A percentile compares a stretch with the other conserved stretches of the same genome.
phyloP scores from a whole-genome alignment of 2,888 invertebrate species.

The Phorcus lineatus region DNA sequence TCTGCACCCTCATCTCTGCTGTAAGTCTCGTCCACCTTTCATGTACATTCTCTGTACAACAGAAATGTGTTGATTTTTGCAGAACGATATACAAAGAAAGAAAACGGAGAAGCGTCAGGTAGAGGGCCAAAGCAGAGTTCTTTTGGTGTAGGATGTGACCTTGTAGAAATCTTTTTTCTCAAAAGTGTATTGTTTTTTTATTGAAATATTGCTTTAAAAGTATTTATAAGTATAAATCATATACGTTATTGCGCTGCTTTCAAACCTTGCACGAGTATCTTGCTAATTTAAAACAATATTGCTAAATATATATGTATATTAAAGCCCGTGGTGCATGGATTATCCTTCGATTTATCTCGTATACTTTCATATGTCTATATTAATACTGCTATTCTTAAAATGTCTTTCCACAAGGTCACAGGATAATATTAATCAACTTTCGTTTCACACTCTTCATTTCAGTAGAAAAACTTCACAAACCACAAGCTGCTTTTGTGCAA shows the following conservation, averaged over 20 bases:
- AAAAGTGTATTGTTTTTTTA: background rate
- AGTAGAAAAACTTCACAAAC: background rate
- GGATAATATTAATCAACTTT: too few relatives aligned
- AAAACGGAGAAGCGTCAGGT: background rate
- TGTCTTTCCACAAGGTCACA: too few relatives aligned
- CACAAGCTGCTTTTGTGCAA: background rate
- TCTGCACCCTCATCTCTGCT: background rate
- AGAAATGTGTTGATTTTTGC: background rate
- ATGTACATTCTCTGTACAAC: background rate
- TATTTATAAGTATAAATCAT: background rate
- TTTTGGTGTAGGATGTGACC: background rate
- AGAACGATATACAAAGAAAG: conserved; percentile 8
- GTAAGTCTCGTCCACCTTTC: too few relatives aligned
- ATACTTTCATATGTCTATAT: conserved; percentile 2
- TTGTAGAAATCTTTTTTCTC: background rate
- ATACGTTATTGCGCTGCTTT: conserved; percentile 13
- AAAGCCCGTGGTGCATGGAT: background rate
- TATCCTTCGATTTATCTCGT: background rate
- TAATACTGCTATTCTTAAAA: background rate
- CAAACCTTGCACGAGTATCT: background rate
- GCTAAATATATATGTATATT: background rate
- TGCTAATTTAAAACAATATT: background rate
- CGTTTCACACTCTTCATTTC: too few relatives aligned
- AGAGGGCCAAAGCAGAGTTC: background rate
- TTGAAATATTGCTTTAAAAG: background rate